phyloP scores from a whole-genome alignment of 2,113 vertebrate genomes.

The Capricornis sumatraensis region DNA sequence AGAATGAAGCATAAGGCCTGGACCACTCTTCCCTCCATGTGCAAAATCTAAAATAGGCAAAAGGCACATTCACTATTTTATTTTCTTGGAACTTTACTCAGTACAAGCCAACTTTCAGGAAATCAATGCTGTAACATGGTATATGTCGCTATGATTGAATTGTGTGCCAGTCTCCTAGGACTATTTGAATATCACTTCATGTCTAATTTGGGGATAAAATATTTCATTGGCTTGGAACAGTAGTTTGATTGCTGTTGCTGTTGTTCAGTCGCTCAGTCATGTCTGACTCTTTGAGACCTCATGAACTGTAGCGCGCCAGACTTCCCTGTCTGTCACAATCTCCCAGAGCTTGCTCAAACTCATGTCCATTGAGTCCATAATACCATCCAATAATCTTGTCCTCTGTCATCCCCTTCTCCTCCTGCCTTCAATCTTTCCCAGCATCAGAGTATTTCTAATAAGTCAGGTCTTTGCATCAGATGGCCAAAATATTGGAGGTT shows the following conservation, averaged over 20 bases:
- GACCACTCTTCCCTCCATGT: too few relatives aligned
- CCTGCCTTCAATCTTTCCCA: not conserved
- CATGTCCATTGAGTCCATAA: not conserved
- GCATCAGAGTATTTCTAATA: not conserved
- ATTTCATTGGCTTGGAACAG: not conserved
- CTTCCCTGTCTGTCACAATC: not conserved
- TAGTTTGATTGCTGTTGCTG: not conserved
- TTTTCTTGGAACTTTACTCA: not conserved
- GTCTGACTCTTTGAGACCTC: not conserved
- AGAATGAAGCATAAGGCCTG: not conserved
- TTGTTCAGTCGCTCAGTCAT: accelerated
- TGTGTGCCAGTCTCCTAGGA: not conserved
- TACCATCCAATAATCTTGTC: not conserved
- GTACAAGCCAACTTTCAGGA: not conserved
- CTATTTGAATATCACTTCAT: not conserved
- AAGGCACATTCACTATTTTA: not conserved
- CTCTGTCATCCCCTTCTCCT: not conserved
- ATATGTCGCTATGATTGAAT: not conserved
- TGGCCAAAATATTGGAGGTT: not conserved
- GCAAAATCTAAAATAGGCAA: not conserved
- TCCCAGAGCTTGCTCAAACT: not conserved
- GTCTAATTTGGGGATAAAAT: not conserved
- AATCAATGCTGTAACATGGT: not conserved
- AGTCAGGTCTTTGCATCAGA: not conserved
- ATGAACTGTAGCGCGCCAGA: accelerated